phyloP scores from a whole-genome alignment of 2,888 invertebrate genomes.

The Falcaria lacertinaria region DNA sequence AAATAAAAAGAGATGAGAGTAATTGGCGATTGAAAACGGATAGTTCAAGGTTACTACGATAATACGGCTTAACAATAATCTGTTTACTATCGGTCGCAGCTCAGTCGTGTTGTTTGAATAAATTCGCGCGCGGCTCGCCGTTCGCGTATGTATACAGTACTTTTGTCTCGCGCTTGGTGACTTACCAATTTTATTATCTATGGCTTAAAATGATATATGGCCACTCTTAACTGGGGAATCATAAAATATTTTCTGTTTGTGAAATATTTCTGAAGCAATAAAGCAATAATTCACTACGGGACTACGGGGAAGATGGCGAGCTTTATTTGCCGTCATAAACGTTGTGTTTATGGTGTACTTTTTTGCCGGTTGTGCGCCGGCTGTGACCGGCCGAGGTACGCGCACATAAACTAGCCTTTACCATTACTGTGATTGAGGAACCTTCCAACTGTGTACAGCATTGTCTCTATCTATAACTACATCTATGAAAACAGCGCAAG shows the following conservation, averaged over 20 bases:
- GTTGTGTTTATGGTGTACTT: conserved; percentile 74
- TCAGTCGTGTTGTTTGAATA: conserved; percentile 11
- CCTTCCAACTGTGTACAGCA: conserved; percentile 7
- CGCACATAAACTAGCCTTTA: conserved; percentile 63
- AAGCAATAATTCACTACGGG: conserved; percentile 79
- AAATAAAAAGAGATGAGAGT: background rate
- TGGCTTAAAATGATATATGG: conserved; percentile 78
- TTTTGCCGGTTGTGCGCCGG: conserved; percentile 51
- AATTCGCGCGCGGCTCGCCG: conserved; percentile 18
- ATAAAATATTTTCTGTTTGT: conserved; percentile 80
- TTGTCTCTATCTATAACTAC: background rate
- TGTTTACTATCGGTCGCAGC: background rate
- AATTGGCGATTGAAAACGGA: background rate
- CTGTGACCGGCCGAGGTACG: conserved; percentile 32
- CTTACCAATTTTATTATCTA: conserved; percentile 79
- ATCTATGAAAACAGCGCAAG: background rate
- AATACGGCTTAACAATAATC: background rate
- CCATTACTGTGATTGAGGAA: conserved; percentile 53
- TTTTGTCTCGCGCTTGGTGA: conserved; percentile 69
- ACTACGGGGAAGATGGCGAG: conserved; percentile 75
- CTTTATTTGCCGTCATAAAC: conserved; percentile 79
- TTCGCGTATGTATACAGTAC: conserved; percentile 40
- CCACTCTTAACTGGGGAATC: conserved; percentile 77
- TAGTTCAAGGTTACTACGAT: background rate
- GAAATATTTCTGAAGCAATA: conserved; percentile 80